These are phyloP conservation scores for Gonatopus flavifemur DNA, from an alignment of 1,140 invertebrate genomes.

Conservation along the genomic window DNA sequence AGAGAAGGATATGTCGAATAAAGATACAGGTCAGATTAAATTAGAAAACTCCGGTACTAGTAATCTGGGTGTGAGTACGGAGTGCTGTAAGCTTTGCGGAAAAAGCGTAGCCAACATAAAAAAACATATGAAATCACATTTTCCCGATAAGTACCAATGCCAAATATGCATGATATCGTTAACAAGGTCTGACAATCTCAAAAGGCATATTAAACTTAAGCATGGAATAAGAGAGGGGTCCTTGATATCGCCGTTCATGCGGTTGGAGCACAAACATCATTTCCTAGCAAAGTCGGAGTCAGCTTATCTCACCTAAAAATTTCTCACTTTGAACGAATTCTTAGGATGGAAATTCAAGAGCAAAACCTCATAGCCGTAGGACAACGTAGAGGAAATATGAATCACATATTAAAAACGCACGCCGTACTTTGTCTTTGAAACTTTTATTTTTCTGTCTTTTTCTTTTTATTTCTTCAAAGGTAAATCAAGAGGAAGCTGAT, in stretches of 20 bases:
- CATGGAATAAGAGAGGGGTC: constrained; percentile 51
- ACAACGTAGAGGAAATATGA: too few species aligned
- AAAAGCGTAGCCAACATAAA: constrained; percentile 57
- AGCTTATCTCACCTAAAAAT: constrained; percentile 50
- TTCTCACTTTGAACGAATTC: too few species aligned
- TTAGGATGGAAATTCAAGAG: too few species aligned
- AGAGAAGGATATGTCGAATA: constrained; percentile 56
- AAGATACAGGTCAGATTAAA: constrained; percentile 51
- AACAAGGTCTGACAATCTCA: constrained; percentile 57
- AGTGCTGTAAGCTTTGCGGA: constrained; percentile 54
- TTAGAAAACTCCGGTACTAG: constrained; percentile 46
- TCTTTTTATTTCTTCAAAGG: too few species aligned
- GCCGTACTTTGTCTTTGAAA: too few species aligned
- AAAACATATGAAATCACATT: constrained; percentile 59
- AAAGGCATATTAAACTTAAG: constrained; percentile 58
- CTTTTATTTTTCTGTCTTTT: too few species aligned
- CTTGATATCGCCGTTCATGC: constrained; percentile 49
- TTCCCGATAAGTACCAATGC: constrained; percentile 57
- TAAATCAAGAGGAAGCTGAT: too few species aligned
- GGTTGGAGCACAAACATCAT: constrained; percentile 52
- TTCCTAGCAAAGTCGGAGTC: constrained; percentile 51
- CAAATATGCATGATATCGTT: constrained; percentile 58
- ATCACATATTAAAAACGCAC: too few species aligned
- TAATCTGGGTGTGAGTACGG: constrained; percentile 45
- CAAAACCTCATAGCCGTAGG: too few species aligned